Conservation (phyloP, 2,888 invertebrate genomes). For the Leptinotarsa tumamoca region DNA sequence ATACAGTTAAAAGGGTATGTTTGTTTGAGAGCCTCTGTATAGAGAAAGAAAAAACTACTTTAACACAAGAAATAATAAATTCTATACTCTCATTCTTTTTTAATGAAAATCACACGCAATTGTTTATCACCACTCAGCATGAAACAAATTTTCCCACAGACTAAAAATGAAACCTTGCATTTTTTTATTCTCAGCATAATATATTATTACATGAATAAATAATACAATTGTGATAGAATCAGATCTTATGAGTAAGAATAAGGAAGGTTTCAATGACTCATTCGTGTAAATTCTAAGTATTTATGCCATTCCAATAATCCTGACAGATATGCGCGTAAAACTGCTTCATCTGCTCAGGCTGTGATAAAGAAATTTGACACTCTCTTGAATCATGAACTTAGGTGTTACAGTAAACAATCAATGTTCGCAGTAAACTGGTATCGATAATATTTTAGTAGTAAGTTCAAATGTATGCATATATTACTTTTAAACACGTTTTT, state of each 20-base stretch:
- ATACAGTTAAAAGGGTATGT: too few relatives aligned
- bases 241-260: constrained; percentile 19
- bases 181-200: constrained; percentile 29
- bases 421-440: background rate
- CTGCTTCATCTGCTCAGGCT: too few relatives aligned
- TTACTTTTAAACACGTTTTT: constrained; percentile 30
- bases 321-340: background rate
- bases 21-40: too few relatives aligned
- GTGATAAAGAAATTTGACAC: too few relatives aligned
- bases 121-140: constrained; percentile 33
- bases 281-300: constrained; percentile 34
- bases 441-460: background rate
- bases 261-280: constrained; percentile 31
- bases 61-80: background rate
- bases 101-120: constrained; percentile 1
- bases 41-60: background rate
- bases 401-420: background rate
- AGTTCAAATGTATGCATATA: background rate
- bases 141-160: constrained; percentile 29
- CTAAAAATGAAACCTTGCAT: constrained; percentile 35
- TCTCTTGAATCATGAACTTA: background rate
- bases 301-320: background rate
- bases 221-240: background rate
- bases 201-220: background rate
- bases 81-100: background rate